Conservation (phyloP, 2,888 invertebrate species). For the Hemaris fuciformis region DNA sequence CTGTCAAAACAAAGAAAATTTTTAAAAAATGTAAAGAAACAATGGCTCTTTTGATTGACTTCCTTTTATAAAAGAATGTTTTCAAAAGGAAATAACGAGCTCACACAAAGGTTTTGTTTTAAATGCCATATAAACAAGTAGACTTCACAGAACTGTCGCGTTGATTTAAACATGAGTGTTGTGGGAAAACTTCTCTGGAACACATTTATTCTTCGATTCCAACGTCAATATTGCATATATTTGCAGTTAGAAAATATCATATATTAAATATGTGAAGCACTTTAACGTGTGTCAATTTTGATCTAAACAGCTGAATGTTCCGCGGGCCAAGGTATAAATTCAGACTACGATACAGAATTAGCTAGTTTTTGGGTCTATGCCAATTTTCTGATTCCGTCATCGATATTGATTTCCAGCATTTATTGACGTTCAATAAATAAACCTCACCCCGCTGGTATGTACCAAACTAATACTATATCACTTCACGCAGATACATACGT, state of each 20-base stretch:
- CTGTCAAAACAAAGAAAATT: not conserved
- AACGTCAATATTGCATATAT: not conserved
- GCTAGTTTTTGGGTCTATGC: conserved; percentile 38
- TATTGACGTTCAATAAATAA: conserved; percentile 27
- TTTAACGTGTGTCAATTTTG: not conserved
- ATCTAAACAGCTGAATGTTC: not conserved
- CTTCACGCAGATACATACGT: conserved; percentile 10
- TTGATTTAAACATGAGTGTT: not conserved
- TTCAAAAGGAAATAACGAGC: not conserved
- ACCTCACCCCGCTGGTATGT: conserved; percentile 14
- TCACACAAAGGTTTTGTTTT: not conserved
- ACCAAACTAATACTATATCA: conserved; percentile 5
- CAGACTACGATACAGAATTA: conserved; percentile 31
- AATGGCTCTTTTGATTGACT: conserved; percentile 15
- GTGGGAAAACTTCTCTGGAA: not conserved
- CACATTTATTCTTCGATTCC: not conserved
- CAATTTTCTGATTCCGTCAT: conserved; percentile 38
- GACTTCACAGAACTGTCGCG: not conserved
- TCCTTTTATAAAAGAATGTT: conserved; percentile 18
- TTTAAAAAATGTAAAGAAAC: conserved; percentile 19
- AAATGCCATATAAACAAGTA: not conserved
- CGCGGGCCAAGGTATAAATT: conserved; percentile 3
- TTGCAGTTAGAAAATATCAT: not conserved
- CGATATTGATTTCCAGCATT: conserved; percentile 35
- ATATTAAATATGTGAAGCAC: not conserved